Evolutionary conservation across 2,113 vertebrate genomes (phyloP).

Genomic region (Oostethus manadensis): DNA sequence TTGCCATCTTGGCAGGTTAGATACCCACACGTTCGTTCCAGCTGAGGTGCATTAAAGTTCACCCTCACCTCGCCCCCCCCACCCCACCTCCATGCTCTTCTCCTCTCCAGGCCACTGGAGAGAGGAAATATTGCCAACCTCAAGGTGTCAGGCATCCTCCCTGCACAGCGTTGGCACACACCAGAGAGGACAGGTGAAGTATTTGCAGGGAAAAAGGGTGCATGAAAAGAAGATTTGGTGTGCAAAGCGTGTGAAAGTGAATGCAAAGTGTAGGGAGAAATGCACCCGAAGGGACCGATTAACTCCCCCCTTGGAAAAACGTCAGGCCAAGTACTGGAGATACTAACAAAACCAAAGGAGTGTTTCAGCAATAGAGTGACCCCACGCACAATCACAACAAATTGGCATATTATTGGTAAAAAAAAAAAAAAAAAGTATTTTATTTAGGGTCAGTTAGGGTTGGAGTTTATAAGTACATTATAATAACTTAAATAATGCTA

Average conservation of each 20-base stretch:
- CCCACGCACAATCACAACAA: too few species aligned
- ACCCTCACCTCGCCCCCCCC: slow-evolving; percentile 5
- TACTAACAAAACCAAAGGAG: too few species aligned
- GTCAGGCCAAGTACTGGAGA: too few species aligned
- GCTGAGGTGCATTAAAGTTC: slow-evolving; percentile 21
- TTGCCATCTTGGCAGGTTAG: slow-evolving; percentile 15
- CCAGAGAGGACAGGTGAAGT: slow-evolving; percentile 24
- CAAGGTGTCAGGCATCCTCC: slow-evolving; percentile 36
- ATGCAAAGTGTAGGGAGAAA: slow-evolving; percentile 1
- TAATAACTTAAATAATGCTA: too few species aligned
- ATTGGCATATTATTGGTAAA: too few species aligned
- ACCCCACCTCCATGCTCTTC: background rate
- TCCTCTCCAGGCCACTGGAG: slow-evolving; percentile 21
- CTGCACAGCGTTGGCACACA: slow-evolving; percentile 36
- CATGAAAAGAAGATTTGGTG: background rate
- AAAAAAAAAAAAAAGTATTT: too few species aligned
- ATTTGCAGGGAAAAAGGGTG: slow-evolving; percentile 14
- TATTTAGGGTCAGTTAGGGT: too few species aligned
- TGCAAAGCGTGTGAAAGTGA: background rate
- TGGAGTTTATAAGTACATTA: too few species aligned
- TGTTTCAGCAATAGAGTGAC: background rate
- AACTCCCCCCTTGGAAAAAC: too few species aligned
- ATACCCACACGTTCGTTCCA: slow-evolving; percentile 12
- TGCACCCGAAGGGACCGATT: too few species aligned
- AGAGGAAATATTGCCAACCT: slow-evolving; percentile 25